phyloP scores from a whole-genome alignment of 2,113 vertebrate genomes.

The Verasper variegatus region DNA sequence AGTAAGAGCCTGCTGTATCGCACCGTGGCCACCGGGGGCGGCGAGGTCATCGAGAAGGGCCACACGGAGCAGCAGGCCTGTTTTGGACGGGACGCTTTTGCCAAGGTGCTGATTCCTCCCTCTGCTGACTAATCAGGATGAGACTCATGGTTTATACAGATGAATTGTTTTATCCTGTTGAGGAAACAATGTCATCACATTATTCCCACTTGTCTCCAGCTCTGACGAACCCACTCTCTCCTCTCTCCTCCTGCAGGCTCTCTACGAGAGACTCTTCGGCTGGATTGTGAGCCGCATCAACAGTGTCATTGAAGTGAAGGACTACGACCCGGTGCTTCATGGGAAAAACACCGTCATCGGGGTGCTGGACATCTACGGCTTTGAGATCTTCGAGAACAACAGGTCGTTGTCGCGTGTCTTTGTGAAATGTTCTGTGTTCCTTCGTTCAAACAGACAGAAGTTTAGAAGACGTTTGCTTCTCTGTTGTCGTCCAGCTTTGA shows the following conservation, averaged over 20 bases:
- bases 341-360: conserved; percentile 96
- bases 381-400: conserved; percentile 95
- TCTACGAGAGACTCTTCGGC: conserved; percentile 93
- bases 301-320: conserved; percentile 84
- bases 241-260: conserved; percentile 78
- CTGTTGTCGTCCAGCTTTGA: conserved; percentile 84
- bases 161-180: neutral
- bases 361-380: conserved; percentile 95
- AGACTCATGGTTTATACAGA: neutral
- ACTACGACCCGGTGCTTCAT: conserved; percentile 86
- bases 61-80: conserved; percentile 87
- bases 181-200: too few relatives aligned
- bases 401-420: conserved; percentile 79
- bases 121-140: neutral
- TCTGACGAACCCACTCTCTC: neutral
- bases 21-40: conserved; percentile 89
- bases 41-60: conserved; percentile 91
- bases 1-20: conserved; percentile 85
- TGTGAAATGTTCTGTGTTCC: neutral
- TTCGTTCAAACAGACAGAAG: neutral
- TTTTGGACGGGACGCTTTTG: conserved; percentile 91
- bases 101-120: conserved; percentile 83
- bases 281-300: conserved; percentile 94
- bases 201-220: neutral
- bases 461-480: neutral